Conservation (phyloP, 37 sponge, comb jelly and placozoan genomes). For the Spongia lamella region DNA sequence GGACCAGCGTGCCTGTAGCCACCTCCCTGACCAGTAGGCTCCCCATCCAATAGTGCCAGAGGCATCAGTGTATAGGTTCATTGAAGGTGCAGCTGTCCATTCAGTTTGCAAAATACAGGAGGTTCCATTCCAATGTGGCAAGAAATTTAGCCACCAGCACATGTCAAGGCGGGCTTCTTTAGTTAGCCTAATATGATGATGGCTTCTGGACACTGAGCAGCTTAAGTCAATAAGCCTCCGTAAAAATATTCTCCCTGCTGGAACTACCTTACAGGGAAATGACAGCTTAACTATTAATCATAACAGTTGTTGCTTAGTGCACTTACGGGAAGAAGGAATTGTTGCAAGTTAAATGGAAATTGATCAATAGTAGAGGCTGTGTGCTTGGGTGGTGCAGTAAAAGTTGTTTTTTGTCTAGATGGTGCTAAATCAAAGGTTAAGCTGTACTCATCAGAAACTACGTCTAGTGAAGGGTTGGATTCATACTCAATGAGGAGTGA, state of each 20-base stretch:
- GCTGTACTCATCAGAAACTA: too few relatives aligned
- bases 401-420: too few relatives aligned
- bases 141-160: slow-evolving; percentile 46
- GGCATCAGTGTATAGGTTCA: too few relatives aligned
- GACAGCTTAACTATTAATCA: slow-evolving; percentile 9
- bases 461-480: too few relatives aligned
- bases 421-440: too few relatives aligned
- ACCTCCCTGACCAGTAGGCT: slow-evolving; percentile 16
- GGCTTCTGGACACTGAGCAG: neutral
- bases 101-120: neutral
- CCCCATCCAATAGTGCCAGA: slow-evolving; percentile 40
- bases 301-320: slow-evolving; percentile 12
- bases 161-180: slow-evolving; percentile 32
- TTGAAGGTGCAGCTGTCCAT: too few relatives aligned
- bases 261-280: slow-evolving; percentile 18
- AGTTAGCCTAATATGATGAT: slow-evolving; percentile 25
- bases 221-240: slow-evolving; percentile 31
- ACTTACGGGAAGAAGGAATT: too few relatives aligned
- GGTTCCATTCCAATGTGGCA: slow-evolving; percentile 37
- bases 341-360: too few relatives aligned
- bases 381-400: too few relatives aligned
- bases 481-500: too few relatives aligned
- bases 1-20: too few relatives aligned
- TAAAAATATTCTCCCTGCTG: slow-evolving; percentile 33
- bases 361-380: too few relatives aligned